Evolutionary conservation across 2,888 invertebrate species (phyloP).

Genomic region (Yponomeuta plumbellus): DNA sequence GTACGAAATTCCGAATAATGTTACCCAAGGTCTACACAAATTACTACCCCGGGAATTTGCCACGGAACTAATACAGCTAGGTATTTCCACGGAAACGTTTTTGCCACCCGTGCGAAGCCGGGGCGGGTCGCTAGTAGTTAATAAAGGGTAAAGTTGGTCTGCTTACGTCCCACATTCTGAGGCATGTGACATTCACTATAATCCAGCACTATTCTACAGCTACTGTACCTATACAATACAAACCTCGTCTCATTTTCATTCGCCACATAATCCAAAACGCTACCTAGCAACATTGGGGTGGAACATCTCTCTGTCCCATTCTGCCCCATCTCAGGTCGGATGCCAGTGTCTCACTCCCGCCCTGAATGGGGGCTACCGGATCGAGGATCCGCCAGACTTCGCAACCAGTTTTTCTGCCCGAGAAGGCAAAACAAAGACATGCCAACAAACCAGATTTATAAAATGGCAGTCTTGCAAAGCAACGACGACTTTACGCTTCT

Average conservation of each 20-base stretch:
- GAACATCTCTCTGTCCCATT: not conserved
- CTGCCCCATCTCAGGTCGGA: conserved; percentile 23
- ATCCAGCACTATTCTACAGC: not conserved
- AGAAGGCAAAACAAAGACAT: conserved; percentile 20
- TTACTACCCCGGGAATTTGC: no score
- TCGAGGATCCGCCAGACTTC: conserved; percentile 43
- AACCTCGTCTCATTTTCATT: not conserved
- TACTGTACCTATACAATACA: not conserved
- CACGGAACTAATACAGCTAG: no score
- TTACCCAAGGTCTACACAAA: no score
- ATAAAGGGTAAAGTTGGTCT: no score
- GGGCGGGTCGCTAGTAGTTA: no score
- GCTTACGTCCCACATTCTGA: no score
- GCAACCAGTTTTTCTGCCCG: conserved; percentile 63
- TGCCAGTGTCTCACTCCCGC: conserved; percentile 41
- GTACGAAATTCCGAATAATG: no score
- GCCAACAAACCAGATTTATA: not conserved
- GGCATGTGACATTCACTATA: no score
- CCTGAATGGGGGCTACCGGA: conserved; percentile 64
- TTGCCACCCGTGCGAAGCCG: no score
- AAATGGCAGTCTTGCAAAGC: conserved; percentile 2
- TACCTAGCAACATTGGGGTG: not conserved
- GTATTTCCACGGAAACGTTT: no score
- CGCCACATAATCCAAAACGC: not conserved
- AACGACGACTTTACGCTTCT: no score